Percentiles rank a stretch among this genome's conserved stretches.
Evolutionary conservation across 1,140 invertebrate genomes (phyloP).

Genomic region (Diprion similis): DNA sequence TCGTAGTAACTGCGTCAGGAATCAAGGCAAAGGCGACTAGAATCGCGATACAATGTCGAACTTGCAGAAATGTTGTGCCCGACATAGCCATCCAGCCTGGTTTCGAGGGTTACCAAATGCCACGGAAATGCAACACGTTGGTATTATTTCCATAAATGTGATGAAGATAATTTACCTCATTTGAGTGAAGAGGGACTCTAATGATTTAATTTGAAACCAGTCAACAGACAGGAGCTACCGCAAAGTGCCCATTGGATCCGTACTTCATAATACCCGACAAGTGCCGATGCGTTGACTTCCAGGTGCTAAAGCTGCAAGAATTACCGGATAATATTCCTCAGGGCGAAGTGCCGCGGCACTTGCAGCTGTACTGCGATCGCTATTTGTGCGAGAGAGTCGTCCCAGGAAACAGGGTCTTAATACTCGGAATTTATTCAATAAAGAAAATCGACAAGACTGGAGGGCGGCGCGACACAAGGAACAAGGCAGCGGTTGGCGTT

Average conservation of each 20-base stretch:
- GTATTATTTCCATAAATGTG: conserved; percentile 42
- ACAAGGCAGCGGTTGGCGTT: conserved; percentile 91
- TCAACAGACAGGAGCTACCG: conserved; percentile 83
- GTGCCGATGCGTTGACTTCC: conserved; percentile 95
- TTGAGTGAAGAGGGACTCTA: conserved; percentile 5
- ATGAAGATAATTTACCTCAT: conserved; percentile 6
- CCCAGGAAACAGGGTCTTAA: conserved; percentile 93
- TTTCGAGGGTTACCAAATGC: conserved; percentile 95
- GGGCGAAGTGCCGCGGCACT: conserved; percentile 97
- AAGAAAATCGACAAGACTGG: conserved; percentile 80
- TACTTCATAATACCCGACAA: conserved; percentile 98
- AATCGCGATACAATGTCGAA: conserved; percentile 95
- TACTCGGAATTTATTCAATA: conserved; percentile 97
- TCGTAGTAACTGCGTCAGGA: conserved; percentile 92
- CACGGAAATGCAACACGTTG: conserved; percentile 93
- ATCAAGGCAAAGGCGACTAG: conserved; percentile 95
- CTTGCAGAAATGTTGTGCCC: conserved; percentile 88
- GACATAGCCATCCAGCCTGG: conserved; percentile 94
- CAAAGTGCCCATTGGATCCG: conserved; percentile 95
- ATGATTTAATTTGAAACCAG: conserved; percentile 59
- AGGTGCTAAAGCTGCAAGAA: conserved; percentile 94
- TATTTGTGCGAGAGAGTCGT: conserved; percentile 95
- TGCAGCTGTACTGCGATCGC: conserved; percentile 94
- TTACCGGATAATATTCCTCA: conserved; percentile 95
- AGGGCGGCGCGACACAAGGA: conserved; percentile 71